Conservation (phyloP, 1,140 invertebrate genomes). For the Hylaeus anthracinus region DNA sequence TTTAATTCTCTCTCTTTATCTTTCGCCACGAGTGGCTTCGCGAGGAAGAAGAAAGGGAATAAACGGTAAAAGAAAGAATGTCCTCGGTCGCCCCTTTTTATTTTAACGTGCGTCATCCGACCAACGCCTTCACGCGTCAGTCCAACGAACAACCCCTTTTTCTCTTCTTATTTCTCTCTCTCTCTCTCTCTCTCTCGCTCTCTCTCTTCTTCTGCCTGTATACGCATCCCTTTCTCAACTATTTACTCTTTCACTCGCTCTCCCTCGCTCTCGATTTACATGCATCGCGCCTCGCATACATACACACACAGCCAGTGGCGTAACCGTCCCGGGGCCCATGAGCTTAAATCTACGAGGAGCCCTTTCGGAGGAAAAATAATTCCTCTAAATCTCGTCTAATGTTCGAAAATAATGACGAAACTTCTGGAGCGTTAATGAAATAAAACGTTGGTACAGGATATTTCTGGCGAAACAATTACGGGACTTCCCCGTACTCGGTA, state of each 20-base stretch:
- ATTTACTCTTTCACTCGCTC: constrained; percentile 24
- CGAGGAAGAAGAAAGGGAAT: constrained; percentile 61
- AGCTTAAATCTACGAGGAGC: too few relatives aligned
- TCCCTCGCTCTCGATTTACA: not conserved
- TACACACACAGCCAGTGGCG: not conserved
- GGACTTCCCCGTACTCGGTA: too few relatives aligned
- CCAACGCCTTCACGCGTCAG: constrained; percentile 76
- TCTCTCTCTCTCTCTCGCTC: not conserved
- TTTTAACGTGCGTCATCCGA: constrained; percentile 76
- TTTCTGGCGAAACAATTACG: too few relatives aligned
- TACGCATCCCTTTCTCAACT: constrained; percentile 9
- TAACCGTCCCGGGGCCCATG: too few relatives aligned
- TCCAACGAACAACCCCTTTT: constrained; percentile 74
- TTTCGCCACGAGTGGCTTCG: constrained; percentile 35
- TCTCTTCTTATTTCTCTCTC: constrained; percentile 52
- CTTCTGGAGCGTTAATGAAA: too few relatives aligned
- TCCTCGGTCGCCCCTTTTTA: constrained; percentile 75
- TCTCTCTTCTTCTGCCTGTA: not conserved
- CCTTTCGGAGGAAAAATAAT: too few relatives aligned
- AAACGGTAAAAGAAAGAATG: constrained; percentile 59
- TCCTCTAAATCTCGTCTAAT: too few relatives aligned
- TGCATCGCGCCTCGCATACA: not conserved
- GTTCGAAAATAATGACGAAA: too few relatives aligned
- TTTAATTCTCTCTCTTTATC: constrained; percentile 31
- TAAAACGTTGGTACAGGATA: too few relatives aligned